Evolutionary conservation across 2,113 vertebrate genomes (phyloP), one percentile per base, ranked within the genome.

Genomic region (Pleuronectes platessa): DNA sequence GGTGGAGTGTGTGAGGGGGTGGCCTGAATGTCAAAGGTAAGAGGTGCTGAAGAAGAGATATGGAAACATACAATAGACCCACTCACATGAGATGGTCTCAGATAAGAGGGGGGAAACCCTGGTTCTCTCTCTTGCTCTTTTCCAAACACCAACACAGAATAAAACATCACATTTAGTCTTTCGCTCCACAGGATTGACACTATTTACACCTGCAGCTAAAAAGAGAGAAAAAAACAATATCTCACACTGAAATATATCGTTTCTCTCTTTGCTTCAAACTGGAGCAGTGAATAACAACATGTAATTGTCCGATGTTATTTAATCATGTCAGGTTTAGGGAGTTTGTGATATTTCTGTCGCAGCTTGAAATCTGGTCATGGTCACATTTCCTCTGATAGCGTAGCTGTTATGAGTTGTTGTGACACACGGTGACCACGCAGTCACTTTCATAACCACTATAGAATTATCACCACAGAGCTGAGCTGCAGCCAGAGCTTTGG

Each of bases 11-110:
- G 90, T 89, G 92, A 81, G 89, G 90, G 80, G 84, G 89, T 84
- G 90, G 83, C 78, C 85, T 89, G 88, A 89, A 92, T 91, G 92
- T 91, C 92, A 92, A 93, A 92, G 88, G 91, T 92, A 90, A 92
- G 90, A 88, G 85, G 77, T 86, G 72, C 53, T 18, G 42, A 76
- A 84, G 71, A 83, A 79, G 9, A 82, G 61, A 68, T 83, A 76
- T 88, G 84, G 85, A 90, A 91, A 90, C 88, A 90, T 77, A 79
- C 81, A 78, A 85, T 63, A 79, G 64, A 81, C 90, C 88, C 88
- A 90, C 90, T 31, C 31, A 88, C 77, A 37, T 14, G 37, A 65
- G 42, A 68, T 83, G 47, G 90, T 81, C 70, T 79, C 64, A 79
- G 59, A 70, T 63, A 54, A 72, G 80, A 81, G 81, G 81, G 88